Evolutionary conservation across 2,888 invertebrate genomes (phyloP).

Genomic region (Dynastes tityus): DNA sequence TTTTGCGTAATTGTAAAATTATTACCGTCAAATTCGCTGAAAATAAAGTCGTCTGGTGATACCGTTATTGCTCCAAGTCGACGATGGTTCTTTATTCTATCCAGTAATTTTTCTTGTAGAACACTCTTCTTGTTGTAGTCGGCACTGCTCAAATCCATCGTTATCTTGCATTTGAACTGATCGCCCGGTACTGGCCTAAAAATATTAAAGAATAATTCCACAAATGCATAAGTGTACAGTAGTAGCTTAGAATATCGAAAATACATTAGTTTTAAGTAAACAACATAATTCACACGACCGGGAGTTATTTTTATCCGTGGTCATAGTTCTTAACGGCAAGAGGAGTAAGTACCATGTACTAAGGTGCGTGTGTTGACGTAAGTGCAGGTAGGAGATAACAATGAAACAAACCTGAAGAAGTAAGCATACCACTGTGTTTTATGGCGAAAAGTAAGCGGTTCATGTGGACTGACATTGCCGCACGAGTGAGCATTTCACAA

Average conservation of each 20-base stretch:
- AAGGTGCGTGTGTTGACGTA: too few species aligned
- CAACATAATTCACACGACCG: too few species aligned
- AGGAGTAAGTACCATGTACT: too few species aligned
- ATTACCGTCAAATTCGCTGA: constrained; percentile 74
- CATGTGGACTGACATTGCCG: too few species aligned
- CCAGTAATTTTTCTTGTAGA: constrained; percentile 72
- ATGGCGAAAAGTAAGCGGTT: too few species aligned
- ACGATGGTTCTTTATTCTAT: constrained; percentile 74
- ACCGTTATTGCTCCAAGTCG: constrained; percentile 74
- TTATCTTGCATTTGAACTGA: constrained; percentile 77
- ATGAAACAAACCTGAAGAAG: too few species aligned
- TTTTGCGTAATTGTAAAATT: constrained; percentile 1
- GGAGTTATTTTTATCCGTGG: too few species aligned
- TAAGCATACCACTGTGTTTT: too few species aligned
- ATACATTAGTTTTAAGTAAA: too few species aligned
- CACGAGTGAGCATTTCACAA: too few species aligned
- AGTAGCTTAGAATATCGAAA: background rate
- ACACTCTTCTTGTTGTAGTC: constrained; percentile 73
- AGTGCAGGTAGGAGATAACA: too few species aligned
- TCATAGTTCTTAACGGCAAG: too few species aligned
- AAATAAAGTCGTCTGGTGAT: constrained; percentile 76
- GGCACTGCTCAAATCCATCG: constrained; percentile 79
- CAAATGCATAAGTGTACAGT: background rate
- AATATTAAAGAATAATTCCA: background rate
- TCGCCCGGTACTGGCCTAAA: constrained; percentile 66